Evolutionary conservation across 2,113 vertebrate genomes (phyloP).

Genomic region (Oenanthe oenanthe): DNA sequence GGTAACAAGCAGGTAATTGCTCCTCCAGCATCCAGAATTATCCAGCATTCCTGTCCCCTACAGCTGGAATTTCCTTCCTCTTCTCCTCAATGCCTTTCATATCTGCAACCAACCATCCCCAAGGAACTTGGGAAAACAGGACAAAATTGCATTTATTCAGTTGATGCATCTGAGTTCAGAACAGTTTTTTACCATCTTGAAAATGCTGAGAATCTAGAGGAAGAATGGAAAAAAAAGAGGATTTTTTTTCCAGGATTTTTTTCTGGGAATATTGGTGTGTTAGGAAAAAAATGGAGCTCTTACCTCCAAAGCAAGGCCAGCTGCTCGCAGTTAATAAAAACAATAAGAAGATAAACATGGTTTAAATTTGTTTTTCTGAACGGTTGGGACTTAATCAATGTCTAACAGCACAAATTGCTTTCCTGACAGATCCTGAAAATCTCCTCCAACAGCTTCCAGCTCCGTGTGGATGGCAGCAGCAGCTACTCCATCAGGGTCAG

Average conservation of each 20-base stretch:
- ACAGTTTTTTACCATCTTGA: neutral
- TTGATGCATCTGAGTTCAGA: neutral
- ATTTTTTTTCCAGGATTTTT: neutral
- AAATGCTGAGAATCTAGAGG: neutral
- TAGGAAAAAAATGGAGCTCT: neutral
- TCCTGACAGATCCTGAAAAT: conserved; percentile 24
- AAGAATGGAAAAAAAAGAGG: neutral
- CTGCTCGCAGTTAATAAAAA: neutral
- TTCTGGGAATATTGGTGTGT: neutral
- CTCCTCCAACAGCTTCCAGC: neutral
- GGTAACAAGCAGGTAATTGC: conserved; percentile 68
- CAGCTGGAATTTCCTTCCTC: neutral
- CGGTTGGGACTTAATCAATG: neutral
- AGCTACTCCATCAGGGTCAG: conserved; percentile 54
- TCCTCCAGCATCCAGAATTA: neutral
- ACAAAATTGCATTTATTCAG: neutral
- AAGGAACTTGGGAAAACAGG: neutral
- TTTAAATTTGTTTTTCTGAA: neutral
- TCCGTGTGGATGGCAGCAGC: neutral
- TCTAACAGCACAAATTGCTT: neutral
- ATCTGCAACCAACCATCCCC: neutral
- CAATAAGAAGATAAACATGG: neutral
- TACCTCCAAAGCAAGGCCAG: neutral
- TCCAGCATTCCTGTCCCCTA: neutral
- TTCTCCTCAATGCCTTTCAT: neutral